Base-by-base conservation (phyloP, 1,140 invertebrate species). In the Drosophila jambulina region DNA sequence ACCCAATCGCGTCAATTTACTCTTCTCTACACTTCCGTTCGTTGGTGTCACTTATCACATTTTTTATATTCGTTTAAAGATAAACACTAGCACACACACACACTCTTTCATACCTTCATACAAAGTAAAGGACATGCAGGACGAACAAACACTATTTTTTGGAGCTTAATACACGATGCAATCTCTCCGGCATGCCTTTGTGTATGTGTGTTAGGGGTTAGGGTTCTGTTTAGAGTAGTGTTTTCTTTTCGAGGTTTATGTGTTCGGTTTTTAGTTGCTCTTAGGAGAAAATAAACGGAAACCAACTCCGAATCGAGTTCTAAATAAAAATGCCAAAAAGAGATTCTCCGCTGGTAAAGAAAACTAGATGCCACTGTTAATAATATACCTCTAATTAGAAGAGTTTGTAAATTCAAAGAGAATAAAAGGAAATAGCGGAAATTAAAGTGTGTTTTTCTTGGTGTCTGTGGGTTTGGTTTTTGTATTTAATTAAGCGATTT, bases 251-350 rank as follows among this genome's bases (percentile, higher is more conserved):
- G 34, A 56, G 69, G 78, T 88, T 87, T 84, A 88, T 75, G 84
- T 87, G 74, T 88, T 84, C 46, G 58, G 45, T 75, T 75, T 87
- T 87, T 84, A 88, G 74, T 88, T 88, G 84, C 84, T 88, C 84
- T 88, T 77, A 75, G 62, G 60, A 72, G 71, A 75, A 72, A 88
- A 49, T 54, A 90, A 80, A 80, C 49, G 21, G 9, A 77, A 75
- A 75, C 75, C 63, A 78, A 82, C 46, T 82, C 46, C 68, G 67
- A 46, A 62, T 36, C 40, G 62, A 53, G 76, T 36, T 61, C 80
- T 84, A 76, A 84, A 83, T 76, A 49, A 76, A 56, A 84, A 84
- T 60, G 42, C 38, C 45, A 69, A 70, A 79, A 59, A 74, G 10
- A 61, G 49, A 25, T 71, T 69, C 23, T 42, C 45, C 57, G 58